Conservation (phyloP, 2,113 vertebrate species). For the Coptodon bakossiorum region DNA sequence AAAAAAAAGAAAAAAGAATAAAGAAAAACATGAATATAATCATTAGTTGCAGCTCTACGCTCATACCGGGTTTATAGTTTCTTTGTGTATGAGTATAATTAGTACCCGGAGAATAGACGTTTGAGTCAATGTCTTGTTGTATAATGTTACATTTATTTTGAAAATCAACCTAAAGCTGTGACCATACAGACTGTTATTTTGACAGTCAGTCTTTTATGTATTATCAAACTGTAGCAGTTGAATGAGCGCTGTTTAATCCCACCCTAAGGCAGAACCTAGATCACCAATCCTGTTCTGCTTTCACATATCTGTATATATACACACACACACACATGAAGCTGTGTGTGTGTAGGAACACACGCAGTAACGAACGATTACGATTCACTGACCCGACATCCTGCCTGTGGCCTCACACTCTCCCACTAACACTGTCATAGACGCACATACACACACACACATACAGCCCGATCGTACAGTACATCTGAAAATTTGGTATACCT, state of each 20-base stretch:
- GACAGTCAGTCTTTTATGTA: neutral
- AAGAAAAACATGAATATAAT: neutral
- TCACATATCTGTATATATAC: neutral
- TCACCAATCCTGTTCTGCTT: neutral
- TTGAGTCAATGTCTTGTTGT: neutral
- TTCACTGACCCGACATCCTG: neutral
- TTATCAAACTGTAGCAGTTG: neutral
- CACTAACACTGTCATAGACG: neutral
- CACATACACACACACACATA: neutral
- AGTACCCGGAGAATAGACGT: neutral
- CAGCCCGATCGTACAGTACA: neutral
- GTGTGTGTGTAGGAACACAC: neutral
- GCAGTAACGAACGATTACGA: neutral
- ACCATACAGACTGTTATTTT: neutral
- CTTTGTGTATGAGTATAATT: neutral
- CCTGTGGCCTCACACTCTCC: neutral
- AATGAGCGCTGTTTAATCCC: neutral
- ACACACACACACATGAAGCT: neutral
- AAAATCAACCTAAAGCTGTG: neutral
- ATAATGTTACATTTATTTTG: neutral
- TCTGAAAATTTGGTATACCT: neutral
- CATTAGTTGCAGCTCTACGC: neutral
- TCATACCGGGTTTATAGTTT: neutral
- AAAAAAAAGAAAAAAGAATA: neutral
- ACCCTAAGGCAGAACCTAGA: neutral